phyloP scores from a whole-genome alignment of 2,888 invertebrate species.

The Panopea generosa region DNA sequence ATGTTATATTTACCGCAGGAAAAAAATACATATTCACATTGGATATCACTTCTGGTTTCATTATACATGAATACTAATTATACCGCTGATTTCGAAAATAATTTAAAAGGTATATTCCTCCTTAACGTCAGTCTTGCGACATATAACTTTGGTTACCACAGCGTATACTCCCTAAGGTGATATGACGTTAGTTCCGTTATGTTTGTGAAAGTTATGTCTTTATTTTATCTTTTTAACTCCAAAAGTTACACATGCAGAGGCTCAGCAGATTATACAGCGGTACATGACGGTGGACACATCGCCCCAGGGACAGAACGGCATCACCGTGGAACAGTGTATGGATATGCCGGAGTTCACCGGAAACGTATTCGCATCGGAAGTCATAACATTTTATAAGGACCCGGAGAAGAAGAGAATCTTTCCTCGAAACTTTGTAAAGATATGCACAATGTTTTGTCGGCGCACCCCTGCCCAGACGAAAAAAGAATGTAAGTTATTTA shows the following conservation, averaged over 20 bases:
- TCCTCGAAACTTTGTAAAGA: constrained; percentile 69
- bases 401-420: constrained; percentile 62
- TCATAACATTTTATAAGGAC: constrained; percentile 68
- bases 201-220: not conserved
- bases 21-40: too few species aligned
- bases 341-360: constrained; percentile 75
- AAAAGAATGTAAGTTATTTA: constrained; percentile 69
- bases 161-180: constrained; percentile 86
- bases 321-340: constrained; percentile 66
- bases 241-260: constrained; percentile 71
- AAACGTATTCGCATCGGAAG: constrained; percentile 67
- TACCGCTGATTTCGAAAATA: too few species aligned
- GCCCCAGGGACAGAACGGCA: constrained; percentile 64
- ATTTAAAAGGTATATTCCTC: too few species aligned
- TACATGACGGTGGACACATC: constrained; percentile 69
- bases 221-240: constrained; percentile 7
- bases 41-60: too few species aligned
- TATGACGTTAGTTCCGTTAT: constrained; percentile 79
- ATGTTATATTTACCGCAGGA: too few species aligned
- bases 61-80: too few species aligned
- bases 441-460: constrained; percentile 70
- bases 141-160: constrained; percentile 86
- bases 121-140: constrained; percentile 73
- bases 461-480: constrained; percentile 67
- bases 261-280: constrained; percentile 64